Evolutionary conservation across 2,113 vertebrate genomes (phyloP), one percentile per base, ranked within the genome.

Genomic region (Sylvietta virens): DNA sequence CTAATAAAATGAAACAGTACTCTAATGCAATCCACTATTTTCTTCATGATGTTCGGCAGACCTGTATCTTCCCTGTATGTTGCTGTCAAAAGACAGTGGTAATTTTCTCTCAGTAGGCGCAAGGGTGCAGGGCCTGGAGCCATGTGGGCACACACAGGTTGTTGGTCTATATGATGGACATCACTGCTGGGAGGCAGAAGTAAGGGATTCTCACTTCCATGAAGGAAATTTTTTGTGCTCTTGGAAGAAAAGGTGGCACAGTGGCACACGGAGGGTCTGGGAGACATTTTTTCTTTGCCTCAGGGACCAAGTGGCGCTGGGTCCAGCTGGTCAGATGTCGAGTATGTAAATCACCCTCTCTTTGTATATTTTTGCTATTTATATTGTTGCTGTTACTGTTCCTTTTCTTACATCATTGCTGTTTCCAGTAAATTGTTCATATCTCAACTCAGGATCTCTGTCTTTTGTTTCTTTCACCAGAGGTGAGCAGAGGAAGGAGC

Each of bases 301-400:
- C 51, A 56, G 20, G 16, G 8, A 35, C 30, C 0, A 0, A 48
- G n/a, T 17, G 9, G 12, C 0, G 1, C n/a, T 1, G 1, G 14
- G 5, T 40, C 28, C 18, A 15, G 35, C 7, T 24, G 35, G 42
- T 48, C 24, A 50, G 44, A 50, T 2, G 0, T 13, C 1, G 7
- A 47, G 2, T 35, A 37, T 28, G 12, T 20, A 53, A 44, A 69
- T 39, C 33, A 39, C 39, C 10, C 4, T 30, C 10, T 53, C 28
- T 60, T 67, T 19, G 28, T 37, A 20, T 33, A 33, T 37, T 61
- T 67, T 77, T 23, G 15, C 15, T 69, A 28, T 51, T 37, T 22
- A 10, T 60, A 9, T 28, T 51, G 5, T 22, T 69, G 18, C 22
- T 67, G 21, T 44, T 44, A 27, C 14, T 22, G 11, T 15, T 37